Evolutionary conservation across 2,113 vertebrate species (phyloP).

Genomic region (Cervus canadensis): DNA sequence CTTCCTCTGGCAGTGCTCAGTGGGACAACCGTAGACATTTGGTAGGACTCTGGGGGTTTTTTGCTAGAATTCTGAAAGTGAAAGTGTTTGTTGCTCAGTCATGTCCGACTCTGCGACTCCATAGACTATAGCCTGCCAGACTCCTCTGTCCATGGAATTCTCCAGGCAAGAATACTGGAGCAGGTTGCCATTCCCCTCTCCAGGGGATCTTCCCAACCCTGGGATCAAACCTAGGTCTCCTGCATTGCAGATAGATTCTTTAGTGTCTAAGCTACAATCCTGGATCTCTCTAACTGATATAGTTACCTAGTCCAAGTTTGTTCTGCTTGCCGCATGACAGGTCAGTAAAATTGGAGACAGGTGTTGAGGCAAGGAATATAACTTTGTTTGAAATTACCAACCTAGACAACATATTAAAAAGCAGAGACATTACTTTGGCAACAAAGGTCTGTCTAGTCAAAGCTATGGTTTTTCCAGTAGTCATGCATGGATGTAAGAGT

Average conservation of each 20-base stretch:
- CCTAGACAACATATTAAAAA: neutral
- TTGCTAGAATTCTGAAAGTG: neutral
- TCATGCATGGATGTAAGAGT: neutral
- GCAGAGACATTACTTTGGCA: neutral
- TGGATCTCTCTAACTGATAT: neutral
- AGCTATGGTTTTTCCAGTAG: neutral
- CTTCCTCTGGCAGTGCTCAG: rapidly evolving
- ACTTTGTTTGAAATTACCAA: neutral
- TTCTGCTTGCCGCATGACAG: neutral
- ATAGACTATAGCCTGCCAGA: neutral
- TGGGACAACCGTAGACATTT: rapidly evolving
- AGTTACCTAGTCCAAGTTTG: neutral
- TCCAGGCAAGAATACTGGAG: neutral
- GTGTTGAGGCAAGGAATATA: neutral
- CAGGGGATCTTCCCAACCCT: neutral
- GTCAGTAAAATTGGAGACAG: neutral
- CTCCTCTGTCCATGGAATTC: neutral
- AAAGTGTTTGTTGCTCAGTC: neutral
- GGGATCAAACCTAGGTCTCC: neutral
- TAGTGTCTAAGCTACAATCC: neutral
- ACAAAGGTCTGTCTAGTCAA: neutral
- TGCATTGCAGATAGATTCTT: neutral
- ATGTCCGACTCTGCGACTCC: neutral
- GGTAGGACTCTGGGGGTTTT: neutral
- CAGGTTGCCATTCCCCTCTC: neutral